A percentile compares a stretch with the other conserved stretches of the same genome.
Conservation (phyloP, 1,140 invertebrate genomes). For the Leptinotarsa defecta region DNA sequence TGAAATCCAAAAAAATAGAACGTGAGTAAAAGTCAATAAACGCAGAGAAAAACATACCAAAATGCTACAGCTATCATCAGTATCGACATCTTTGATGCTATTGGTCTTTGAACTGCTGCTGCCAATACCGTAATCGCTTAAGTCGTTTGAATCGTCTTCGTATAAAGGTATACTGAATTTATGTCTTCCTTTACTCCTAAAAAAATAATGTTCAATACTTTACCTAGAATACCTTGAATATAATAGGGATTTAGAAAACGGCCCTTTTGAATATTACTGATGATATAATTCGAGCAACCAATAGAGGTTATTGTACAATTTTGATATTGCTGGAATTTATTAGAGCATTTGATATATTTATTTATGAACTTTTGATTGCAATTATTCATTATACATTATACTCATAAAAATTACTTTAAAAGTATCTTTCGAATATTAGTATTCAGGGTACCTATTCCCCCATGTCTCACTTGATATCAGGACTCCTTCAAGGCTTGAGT, state of each 20-base stretch:
- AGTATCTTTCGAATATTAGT: too few species aligned
- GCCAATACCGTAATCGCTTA: conserved; percentile 80
- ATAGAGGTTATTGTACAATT: background rate
- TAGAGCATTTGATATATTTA: background rate
- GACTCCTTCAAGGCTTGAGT: too few species aligned
- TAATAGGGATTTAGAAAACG: background rate
- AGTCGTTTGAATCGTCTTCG: conserved; percentile 80
- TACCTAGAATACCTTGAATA: background rate
- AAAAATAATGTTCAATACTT: conserved; percentile 5
- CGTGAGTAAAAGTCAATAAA: conserved; percentile 9
- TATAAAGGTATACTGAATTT: conserved; percentile 63
- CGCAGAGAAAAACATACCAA: conserved; percentile 41
- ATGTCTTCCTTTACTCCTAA: conserved; percentile 58
- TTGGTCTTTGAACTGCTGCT: conserved; percentile 76
- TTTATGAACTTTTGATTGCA: too few species aligned
- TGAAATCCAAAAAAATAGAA: conserved; percentile 28
- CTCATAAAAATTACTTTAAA: too few species aligned
- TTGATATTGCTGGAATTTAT: background rate
- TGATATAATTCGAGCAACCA: background rate
- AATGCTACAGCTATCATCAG: conserved; percentile 54
- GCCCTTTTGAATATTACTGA: background rate
- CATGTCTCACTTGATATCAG: too few species aligned
- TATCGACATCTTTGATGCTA: conserved; percentile 61
- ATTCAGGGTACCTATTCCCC: too few species aligned
- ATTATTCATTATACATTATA: too few species aligned